Evolutionary conservation across 1,140 invertebrate genomes (phyloP).

Genomic region (Nasonia longicornis): DNA sequence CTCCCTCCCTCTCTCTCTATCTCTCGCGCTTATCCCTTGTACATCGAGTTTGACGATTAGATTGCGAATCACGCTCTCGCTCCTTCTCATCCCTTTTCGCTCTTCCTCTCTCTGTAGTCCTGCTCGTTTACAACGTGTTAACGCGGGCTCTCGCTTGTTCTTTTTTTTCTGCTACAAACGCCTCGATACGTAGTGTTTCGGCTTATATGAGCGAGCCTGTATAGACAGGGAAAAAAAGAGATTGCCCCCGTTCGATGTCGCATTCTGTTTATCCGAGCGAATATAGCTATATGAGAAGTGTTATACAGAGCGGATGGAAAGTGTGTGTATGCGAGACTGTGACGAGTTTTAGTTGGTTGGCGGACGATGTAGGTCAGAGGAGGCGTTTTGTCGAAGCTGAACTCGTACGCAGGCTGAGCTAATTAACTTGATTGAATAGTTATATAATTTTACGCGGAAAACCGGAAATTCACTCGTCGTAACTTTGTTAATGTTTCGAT

Average conservation of each 20-base stretch:
- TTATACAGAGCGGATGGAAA: background rate
- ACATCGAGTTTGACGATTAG: constrained; percentile 36
- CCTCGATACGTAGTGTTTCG: background rate
- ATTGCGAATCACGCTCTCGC: constrained; percentile 45
- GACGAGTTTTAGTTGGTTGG: background rate
- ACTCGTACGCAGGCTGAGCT: too few relatives aligned
- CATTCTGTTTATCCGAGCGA: background rate
- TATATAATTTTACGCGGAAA: too few relatives aligned
- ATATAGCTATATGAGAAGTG: background rate
- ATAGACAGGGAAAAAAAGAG: background rate
- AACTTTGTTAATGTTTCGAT: too few relatives aligned
- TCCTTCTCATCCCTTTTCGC: constrained; percentile 26
- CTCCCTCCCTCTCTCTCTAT: background rate
- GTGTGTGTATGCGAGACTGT: background rate
- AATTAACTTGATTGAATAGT: too few relatives aligned
- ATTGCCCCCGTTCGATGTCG: background rate
- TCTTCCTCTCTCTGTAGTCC: background rate
- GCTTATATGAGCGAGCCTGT: background rate
- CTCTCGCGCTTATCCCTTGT: constrained; percentile 23
- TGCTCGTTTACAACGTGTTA: constrained; percentile 8
- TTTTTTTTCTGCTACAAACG: background rate
- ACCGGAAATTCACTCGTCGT: too few relatives aligned
- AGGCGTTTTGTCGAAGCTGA: too few relatives aligned
- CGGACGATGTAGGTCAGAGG: too few relatives aligned
- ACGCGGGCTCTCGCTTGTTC: background rate